Evolutionary conservation across 2,113 vertebrate genomes (phyloP), one percentile per base, ranked within the genome.

Genomic region (Prolemur simus): DNA sequence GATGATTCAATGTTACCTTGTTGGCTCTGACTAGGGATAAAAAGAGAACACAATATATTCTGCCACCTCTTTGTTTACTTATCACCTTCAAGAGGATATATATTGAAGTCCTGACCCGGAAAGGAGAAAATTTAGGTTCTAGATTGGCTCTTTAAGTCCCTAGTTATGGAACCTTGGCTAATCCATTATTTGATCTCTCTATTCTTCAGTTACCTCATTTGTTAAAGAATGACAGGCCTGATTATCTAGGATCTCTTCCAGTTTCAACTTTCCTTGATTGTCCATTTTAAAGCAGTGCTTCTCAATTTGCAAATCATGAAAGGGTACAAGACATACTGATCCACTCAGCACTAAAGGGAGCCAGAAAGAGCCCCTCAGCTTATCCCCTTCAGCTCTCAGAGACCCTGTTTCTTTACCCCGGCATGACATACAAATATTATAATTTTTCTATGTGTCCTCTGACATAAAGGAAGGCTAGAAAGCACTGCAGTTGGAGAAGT

Each of bases 311-410:
- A 54, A 87, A 37, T 11, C 39, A 29, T 0, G 17, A 52, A 54
- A 13, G 0, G 9, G 1, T 13, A 0, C 13, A 11, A 34, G 39
- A n/a, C 21, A 37, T 4, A 5, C 0, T 2, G 45, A 17, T 34
- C 13, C 15, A 27, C 42, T 81, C 42, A 23, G 14, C 12, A n/a
- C 20, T n/a, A 12, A 23, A 10, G 47, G 56, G 68, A 64, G 49
- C 5, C 8, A 21, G 52, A 1, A 6, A 18, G 12, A 34, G 12
- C 1, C 37, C 12, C 13, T n/a, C 17, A 32, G 15, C 0, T 34
- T 52, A 42, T 6, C 23, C 12, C 3, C 29, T 29, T 52, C 58
- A 18, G 15, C 8, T 29, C 39, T 39, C 23, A 77, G 63, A 6
- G 11, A 56, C 17, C 6, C 10, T 58, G 45, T 17, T 39, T 34